Base-by-base conservation (phyloP, 1,140 invertebrate genomes). In the Xylocopa sonorina region DNA sequence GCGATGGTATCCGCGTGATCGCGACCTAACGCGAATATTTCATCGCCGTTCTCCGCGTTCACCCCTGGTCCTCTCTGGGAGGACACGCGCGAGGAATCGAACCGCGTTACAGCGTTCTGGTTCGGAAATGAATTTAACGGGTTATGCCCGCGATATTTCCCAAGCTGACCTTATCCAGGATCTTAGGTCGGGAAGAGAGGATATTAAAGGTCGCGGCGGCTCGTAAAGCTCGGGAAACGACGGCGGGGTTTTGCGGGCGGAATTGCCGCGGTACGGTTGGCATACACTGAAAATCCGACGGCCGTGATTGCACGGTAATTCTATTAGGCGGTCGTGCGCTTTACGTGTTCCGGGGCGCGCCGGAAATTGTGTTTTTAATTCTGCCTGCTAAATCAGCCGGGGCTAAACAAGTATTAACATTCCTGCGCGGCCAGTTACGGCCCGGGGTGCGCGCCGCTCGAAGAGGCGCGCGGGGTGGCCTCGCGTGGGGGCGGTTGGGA, bases 351-450 rank as follows among this genome's bases (percentile, higher is more conserved):
- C 57, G 68, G 41, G 57, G 66, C 72, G 69, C 41, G 46, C 68
- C 77, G 88, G 86, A 89, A 89, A 89, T 89, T 88, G 87, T 88
- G 87, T 88, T 89, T 89, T 89, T 89, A 88, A 89, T 89, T 89
- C 82, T 88, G 78, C 58, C 55, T 75, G 84, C 81, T 88, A 87
- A 89, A 88, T 89, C 87, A 88, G 82, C 77, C 81, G 84, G 69
- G 81, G 81, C 84, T 89, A 88, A 89, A 89, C 87, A 86, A 89
- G 87, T 88, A 87, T 89, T 88, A 89, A 87, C 85, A 87, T 89
- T 88, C 73, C 81, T 73, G 73, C 62, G 79, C 57, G 66, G 57
- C 66, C 43, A 32, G 64, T 48, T 60, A 72, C 55, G 73, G 41
- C 76, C 41, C 81, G 62, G 46, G 82, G 46, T 66, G 50, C 67